Conservation (phyloP, 1,140 invertebrate species). For the Drosophila lacteicornis region DNA sequence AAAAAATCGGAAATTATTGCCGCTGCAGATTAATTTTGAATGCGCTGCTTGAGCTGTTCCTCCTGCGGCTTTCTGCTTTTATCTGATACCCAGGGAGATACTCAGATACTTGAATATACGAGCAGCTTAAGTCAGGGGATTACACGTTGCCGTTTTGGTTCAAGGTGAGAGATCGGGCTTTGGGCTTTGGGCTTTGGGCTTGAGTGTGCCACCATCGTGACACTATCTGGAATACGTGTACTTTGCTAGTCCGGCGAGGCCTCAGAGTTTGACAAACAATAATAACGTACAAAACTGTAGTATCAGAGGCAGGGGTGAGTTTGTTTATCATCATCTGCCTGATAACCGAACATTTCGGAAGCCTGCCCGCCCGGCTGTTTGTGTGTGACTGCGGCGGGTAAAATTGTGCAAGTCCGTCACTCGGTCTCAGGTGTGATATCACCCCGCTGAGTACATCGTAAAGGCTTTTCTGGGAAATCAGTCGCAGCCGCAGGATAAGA, state of each 20-base stretch:
- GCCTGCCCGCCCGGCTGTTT: slow-evolving; percentile 6
- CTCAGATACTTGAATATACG: slow-evolving; percentile 41
- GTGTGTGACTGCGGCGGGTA: slow-evolving; percentile 27
- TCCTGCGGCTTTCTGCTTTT: slow-evolving; percentile 28
- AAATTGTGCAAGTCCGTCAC: slow-evolving; percentile 63
- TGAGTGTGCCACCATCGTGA: slow-evolving; percentile 21
- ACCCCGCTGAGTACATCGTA: slow-evolving; percentile 22
- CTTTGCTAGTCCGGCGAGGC: slow-evolving; percentile 15
- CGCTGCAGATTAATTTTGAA: slow-evolving; percentile 74
- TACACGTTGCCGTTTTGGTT: slow-evolving; percentile 50
- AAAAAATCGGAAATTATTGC: slow-evolving; percentile 77
- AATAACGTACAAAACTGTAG: slow-evolving; percentile 23
- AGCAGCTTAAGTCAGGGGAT: slow-evolving; percentile 51
- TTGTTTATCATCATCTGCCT: slow-evolving; percentile 48
- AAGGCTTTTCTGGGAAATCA: slow-evolving; percentile 39
- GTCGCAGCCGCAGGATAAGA: slow-evolving; percentile 36
- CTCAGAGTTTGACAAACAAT: slow-evolving; percentile 44
- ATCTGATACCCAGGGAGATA: slow-evolving; percentile 10
- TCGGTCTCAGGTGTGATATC: slow-evolving; percentile 56
- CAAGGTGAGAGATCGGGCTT: slow-evolving; percentile 54
- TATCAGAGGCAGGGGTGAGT: slow-evolving; percentile 40
- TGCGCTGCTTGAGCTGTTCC: slow-evolving; percentile 34
- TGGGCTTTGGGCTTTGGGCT: not conserved
- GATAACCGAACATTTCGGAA: slow-evolving; percentile 36
- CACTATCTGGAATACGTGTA: slow-evolving; percentile 36